A percentile compares a stretch with the other conserved stretches of the same genome.
phyloP scores from a whole-genome alignment of 1,140 invertebrate genomes.

The Radopholus similis region DNA sequence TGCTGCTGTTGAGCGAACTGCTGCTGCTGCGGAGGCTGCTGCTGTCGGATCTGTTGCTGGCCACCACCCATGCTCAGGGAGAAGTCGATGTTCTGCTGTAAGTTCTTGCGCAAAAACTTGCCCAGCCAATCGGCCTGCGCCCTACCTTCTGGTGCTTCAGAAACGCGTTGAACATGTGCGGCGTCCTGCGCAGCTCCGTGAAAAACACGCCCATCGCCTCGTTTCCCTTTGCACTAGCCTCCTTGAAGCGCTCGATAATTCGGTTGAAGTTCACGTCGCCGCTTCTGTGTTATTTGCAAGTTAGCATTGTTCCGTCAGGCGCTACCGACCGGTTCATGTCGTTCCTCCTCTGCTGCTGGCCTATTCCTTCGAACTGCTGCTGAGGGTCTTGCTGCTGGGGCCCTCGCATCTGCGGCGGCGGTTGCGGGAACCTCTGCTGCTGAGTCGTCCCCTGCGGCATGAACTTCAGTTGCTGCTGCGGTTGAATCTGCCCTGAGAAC shows the following conservation, averaged over 20 bases:
- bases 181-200: slow-evolving; percentile 45
- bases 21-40: slow-evolving; percentile 2
- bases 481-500: neutral
- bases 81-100: neutral
- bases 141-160: slow-evolving; percentile 32
- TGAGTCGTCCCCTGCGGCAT: slow-evolving; percentile 1
- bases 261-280: slow-evolving; percentile 22
- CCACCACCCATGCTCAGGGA: neutral
- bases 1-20: slow-evolving; percentile 6
- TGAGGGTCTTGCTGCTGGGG: neutral
- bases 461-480: slow-evolving; percentile 25
- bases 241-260: slow-evolving; percentile 28
- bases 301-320: no score
- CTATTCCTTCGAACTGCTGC: neutral
- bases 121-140: neutral
- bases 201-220: slow-evolving; percentile 24
- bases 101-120: neutral
- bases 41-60: neutral
- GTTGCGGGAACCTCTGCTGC: slow-evolving; percentile 1
- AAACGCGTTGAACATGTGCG: slow-evolving; percentile 48
- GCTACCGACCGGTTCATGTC: slow-evolving; percentile 9
- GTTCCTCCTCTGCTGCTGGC: slow-evolving; percentile 18
- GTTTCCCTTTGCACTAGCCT: slow-evolving; percentile 5
- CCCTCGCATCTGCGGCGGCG: slow-evolving; percentile 3
- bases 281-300: no score